Base-by-base conservation (phyloP, 2,113 vertebrate genomes). In the Thinocorus orbignyianus region DNA sequence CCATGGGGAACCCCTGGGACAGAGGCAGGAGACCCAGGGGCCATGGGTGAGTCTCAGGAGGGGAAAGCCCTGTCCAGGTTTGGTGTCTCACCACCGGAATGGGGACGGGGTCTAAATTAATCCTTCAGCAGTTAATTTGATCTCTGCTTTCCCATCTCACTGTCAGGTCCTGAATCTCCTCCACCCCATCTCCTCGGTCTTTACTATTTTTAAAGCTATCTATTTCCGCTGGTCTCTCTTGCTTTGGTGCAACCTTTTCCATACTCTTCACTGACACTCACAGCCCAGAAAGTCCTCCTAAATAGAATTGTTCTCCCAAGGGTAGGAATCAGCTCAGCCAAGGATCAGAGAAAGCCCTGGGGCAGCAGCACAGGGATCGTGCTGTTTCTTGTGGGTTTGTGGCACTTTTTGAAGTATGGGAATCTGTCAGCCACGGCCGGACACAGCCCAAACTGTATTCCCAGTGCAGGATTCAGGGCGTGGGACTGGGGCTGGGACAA, bases 321-420 rank as follows among this genome's bases (percentile, higher is more conserved):
- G 15, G 82, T 14, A 11, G 20, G 42, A 82, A 55, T 5, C 44
- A 35, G 52, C 85, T 55, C 35, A 54, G 4, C 12, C n/a, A 49
- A 66, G 73, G 81, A 24, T 12, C 48, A 17, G 49, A 17, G 35
- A 20, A 13, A 77, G 88, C 71, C 82, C 48, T 8, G 65, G 19
- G 51, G 4, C 48, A 61, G 82, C 48, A 68, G 60, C 37, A 15
- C 33, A 11, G 60, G 24, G 13, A 35, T 15, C 22, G 24, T 54
- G 81, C 73, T 41, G 20, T 35, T 85, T 49, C 9, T 7, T 88
- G 70, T 52, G 95, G 92, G 4, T 82, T 90, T 48, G 7, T 3
- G 33, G 58, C 70, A 58, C 57, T 87, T 87, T 64, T 31, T 54
- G 85, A 91, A 91, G 88, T 81, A 28, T 88, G 92, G 92, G 93